Conservation (phyloP, 2,113 vertebrate species). For the Glaucidium brasilianum region DNA sequence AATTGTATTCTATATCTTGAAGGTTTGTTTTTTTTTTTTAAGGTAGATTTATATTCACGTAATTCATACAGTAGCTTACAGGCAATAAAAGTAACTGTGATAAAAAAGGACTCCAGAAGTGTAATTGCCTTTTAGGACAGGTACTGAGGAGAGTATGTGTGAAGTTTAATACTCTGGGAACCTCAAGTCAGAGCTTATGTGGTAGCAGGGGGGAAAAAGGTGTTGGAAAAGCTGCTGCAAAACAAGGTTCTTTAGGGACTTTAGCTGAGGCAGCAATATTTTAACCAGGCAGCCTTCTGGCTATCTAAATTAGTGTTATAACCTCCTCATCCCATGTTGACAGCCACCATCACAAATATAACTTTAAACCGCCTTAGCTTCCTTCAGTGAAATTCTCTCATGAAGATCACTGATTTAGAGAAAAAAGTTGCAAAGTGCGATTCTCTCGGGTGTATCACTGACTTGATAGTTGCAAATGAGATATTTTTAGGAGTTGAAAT, state of each 20-base stretch:
- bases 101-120: not conserved
- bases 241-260: not conserved
- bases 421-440: not conserved
- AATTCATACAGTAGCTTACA: not conserved
- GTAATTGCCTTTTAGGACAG: not conserved
- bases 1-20: not conserved
- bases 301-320: not conserved
- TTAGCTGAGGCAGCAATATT: not conserved
- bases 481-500: not conserved
- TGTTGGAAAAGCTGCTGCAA: not conserved
- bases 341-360: not conserved
- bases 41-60: not conserved
- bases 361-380: not conserved
- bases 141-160: not conserved
- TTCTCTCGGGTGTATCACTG: not conserved
- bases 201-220: not conserved
- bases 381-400: not conserved
- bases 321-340: not conserved
- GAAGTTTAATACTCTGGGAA: not conserved
- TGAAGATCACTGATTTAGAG: not conserved
- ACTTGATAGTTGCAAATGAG: not conserved
- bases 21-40: not conserved
- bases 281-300: not conserved
- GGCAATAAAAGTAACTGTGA: not conserved
- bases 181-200: not conserved